Evolutionary conservation across 2,888 invertebrate genomes (phyloP).

Genomic region (Ctena decussata): DNA sequence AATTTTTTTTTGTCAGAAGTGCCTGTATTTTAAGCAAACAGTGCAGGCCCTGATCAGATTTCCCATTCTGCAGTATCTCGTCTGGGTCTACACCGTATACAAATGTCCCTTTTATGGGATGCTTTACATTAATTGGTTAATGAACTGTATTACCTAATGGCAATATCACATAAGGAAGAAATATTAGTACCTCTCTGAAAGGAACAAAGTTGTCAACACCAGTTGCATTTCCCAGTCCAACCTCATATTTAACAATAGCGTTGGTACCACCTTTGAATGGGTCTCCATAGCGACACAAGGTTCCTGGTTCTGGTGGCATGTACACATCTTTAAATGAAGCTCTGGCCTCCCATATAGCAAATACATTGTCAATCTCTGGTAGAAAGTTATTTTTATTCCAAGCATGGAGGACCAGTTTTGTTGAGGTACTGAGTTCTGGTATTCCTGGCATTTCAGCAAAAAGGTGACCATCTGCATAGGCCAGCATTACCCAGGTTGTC

Average conservation of each 20-base stretch:
- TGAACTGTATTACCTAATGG: too few relatives aligned
- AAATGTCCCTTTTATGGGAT: too few relatives aligned
- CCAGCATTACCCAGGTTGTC: conserved; percentile 69
- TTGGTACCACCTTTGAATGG: conserved; percentile 72
- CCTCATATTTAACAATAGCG: conserved; percentile 70
- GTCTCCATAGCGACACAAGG: conserved; percentile 71
- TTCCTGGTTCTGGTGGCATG: conserved; percentile 64
- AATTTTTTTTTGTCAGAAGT: too few relatives aligned
- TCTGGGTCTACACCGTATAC: too few relatives aligned
- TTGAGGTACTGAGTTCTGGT: conserved; percentile 55
- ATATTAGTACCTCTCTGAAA: conserved; percentile 67
- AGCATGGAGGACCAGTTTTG: conserved; percentile 65
- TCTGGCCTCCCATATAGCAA: conserved; percentile 57
- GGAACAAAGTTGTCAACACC: conserved; percentile 49
- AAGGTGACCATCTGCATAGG: conserved; percentile 54
- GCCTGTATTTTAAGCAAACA: too few relatives aligned
- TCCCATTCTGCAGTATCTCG: too few relatives aligned
- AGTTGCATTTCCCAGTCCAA: conserved; percentile 65
- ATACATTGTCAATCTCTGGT: conserved; percentile 47
- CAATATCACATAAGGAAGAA: too few relatives aligned
- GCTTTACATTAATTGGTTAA: too few relatives aligned
- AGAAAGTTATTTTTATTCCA: conserved; percentile 74
- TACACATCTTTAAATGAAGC: conserved; percentile 62
- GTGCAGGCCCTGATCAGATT: too few relatives aligned
- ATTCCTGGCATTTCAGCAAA: conserved; percentile 69